phyloP scores from a whole-genome alignment of 2,113 vertebrate genomes.

The Barnardius zonarius region DNA sequence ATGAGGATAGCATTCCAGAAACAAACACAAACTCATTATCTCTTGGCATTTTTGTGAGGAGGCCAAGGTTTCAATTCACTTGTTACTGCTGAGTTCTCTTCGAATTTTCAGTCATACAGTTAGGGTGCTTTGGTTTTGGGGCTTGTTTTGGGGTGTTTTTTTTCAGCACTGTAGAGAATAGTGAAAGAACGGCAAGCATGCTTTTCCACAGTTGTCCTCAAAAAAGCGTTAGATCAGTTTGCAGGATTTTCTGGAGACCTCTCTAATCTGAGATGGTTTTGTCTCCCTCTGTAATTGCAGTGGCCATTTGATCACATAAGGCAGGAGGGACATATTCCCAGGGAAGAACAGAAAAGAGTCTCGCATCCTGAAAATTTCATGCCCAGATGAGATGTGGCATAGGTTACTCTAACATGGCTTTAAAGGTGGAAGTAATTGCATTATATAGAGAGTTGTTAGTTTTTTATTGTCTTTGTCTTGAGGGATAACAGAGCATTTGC shows the following conservation, averaged over 20 bases:
- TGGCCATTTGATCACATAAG: neutral
- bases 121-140: neutral
- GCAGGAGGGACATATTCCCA: neutral
- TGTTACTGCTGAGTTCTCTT: neutral
- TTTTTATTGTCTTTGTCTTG: slow-evolving; percentile 20
- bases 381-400: neutral
- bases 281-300: neutral
- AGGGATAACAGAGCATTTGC: neutral
- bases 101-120: neutral
- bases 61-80: neutral
- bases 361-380: neutral
- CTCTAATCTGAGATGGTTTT: neutral
- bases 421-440: slow-evolving; percentile 17
- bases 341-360: neutral
- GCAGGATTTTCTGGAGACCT: neutral
- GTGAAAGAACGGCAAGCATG: neutral
- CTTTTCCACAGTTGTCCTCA: neutral
- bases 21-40: neutral
- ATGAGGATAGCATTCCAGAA: neutral
- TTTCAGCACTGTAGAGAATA: neutral
- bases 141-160: neutral
- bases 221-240: neutral
- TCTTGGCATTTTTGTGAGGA: neutral
- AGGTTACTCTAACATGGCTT: neutral
- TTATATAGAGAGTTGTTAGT: neutral